Conservation (phyloP, 2,888 invertebrate species). For the Phytoseiulus persimilis region DNA sequence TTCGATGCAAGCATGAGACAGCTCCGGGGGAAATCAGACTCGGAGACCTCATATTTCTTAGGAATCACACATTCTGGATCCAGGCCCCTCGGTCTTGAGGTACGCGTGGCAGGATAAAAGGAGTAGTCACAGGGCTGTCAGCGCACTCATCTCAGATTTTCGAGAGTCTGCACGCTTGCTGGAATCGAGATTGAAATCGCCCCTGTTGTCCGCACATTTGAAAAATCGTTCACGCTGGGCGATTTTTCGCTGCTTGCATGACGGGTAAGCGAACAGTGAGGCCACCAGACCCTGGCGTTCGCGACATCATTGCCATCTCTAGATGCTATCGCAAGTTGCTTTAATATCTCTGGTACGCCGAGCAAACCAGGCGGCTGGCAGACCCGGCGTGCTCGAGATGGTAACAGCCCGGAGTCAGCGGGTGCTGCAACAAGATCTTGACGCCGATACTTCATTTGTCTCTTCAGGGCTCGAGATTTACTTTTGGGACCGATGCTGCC, state of each 20-base stretch:
- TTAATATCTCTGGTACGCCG: neutral
- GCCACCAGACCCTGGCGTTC: neutral
- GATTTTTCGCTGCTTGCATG: neutral
- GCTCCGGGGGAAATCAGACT: too few relatives aligned
- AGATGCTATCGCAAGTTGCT: neutral
- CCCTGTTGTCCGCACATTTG: neutral
- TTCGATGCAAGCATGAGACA: too few relatives aligned
- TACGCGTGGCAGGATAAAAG: too few relatives aligned
- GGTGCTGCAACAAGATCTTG: neutral
- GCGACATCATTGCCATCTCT: neutral
- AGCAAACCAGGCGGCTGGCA: neutral
- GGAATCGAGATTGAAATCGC: neutral
- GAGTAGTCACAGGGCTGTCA: neutral
- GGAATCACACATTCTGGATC: too few relatives aligned
- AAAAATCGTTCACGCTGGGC: neutral
- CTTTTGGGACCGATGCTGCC: neutral
- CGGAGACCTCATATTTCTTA: too few relatives aligned
- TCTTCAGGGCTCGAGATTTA: neutral
- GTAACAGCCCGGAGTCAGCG: neutral
- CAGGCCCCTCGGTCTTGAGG: too few relatives aligned
- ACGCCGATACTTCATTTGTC: conserved; percentile 5
- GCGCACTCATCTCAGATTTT: neutral
- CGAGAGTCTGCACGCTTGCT: neutral
- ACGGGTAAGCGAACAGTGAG: neutral
- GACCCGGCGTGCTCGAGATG: neutral